Evolutionary conservation across 2,888 invertebrate species (phyloP), one percentile per base, ranked within the genome.

Genomic region (Hedychridium roseum): DNA sequence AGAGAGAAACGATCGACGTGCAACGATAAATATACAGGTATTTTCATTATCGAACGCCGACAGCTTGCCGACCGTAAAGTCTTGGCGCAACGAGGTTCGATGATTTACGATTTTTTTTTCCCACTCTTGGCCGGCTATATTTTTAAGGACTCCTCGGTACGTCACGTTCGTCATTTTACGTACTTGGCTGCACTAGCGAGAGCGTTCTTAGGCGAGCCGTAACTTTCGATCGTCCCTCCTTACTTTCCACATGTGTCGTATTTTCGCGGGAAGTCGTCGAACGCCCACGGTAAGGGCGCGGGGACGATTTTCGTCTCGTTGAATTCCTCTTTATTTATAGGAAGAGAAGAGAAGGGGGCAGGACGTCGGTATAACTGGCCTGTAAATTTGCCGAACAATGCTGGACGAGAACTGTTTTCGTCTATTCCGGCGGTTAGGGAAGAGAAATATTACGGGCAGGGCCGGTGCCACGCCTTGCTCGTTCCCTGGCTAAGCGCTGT

Each of bases 41-140:
- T 63, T 60, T 63, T 63, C 57, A 63, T 63, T 63, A 57, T 63
- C 57, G 63, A 46, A 54, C 48, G 46, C 49, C 53, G 57, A 60
- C 61, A 50, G 54, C 49, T 41, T 43, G 44, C 54, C 51, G 57
- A 51, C 57, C 55, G 63, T 62, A 57, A 63, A 63, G 38, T 54
- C 51, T 44, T 55, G 60, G 50, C 42, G 35, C 27, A 57, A 60
- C 53, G 55, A 63, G 48, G 26, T 46, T 31, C 40, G 53, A 57
- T 63, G 60, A 63, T 60, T 60, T 63, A 60, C 57, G 28, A 38
- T 36, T 20, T 28, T 43, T 46, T 31, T 43, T 11, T 37, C 42
- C 31, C 9, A n/a, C 23, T 5, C 7, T 18, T 23, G 37, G 12
- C 15, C 14, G 17, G 28, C 39, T 30, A 15, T 17, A 35, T 36